Evolutionary conservation across 1,140 invertebrate genomes (phyloP).

Genomic region (Drosophila pseudoobscura): DNA sequence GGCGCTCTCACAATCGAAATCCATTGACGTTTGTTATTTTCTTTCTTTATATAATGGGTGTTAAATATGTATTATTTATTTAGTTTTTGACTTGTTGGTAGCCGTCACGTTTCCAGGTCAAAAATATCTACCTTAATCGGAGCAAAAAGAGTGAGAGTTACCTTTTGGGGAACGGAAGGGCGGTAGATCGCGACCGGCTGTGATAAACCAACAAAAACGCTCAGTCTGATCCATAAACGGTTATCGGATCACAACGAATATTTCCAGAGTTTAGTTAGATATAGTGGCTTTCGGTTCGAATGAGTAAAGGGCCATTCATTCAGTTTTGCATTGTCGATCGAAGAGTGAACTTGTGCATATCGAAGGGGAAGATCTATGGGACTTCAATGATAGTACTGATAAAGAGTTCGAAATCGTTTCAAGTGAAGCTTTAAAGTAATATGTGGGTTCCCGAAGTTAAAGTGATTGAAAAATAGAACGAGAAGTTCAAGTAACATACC

Average conservation of each 20-base stretch:
- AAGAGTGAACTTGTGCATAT: too few relatives aligned
- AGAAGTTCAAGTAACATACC: too few relatives aligned
- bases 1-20: constrained; percentile 24
- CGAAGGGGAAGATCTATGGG: too few relatives aligned
- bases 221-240: constrained; percentile 30
- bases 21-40: constrained; percentile 36
- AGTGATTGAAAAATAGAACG: too few relatives aligned
- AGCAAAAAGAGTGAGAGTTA: constrained; percentile 36
- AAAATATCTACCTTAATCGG: constrained; percentile 20
- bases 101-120: constrained; percentile 53
- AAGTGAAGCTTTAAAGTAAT: too few relatives aligned
- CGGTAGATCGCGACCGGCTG: constrained; percentile 34
- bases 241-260: constrained; percentile 18
- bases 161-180: background rate
- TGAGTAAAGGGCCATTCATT: too few relatives aligned
- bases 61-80: constrained; percentile 47
- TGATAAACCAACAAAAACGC: background rate
- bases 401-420: too few relatives aligned
- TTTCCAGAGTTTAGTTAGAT: background rate
- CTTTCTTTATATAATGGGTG: constrained; percentile 66
- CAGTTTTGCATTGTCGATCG: too few relatives aligned
- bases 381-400: too few relatives aligned
- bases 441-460: too few relatives aligned
- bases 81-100: constrained; percentile 31
- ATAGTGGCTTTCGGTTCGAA: too few relatives aligned